Base-by-base conservation (phyloP, 2,113 vertebrate genomes). In the Garra rufa region DNA sequence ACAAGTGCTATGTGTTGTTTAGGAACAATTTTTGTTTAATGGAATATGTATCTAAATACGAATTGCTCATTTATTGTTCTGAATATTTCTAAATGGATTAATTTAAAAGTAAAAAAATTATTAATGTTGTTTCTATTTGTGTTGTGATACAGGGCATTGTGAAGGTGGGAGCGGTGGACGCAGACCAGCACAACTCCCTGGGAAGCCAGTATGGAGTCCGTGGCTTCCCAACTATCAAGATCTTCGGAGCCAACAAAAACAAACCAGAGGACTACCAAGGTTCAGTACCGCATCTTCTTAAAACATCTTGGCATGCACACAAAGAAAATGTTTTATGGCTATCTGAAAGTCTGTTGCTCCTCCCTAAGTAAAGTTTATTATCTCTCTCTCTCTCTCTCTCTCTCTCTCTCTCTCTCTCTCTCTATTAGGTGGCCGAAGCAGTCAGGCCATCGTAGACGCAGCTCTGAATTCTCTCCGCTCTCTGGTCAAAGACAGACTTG, bases 211-310 rank as follows among this genome's bases (percentile, higher is more conserved):
- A 97, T 85, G 96, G 95, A 4, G 95, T 99, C 79, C 94, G 93
- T 89, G 97, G 98, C 0, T 99, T 98, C 91, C 98, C 98, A 26
- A 99, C 97, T 81, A 99, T 99, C 93, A 99, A 99, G 92, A 89
- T 99, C 91, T 99, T 99, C 91, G 97, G 97, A 10, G 92, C 94
- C 78, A 98, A 99, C 88, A 99, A 99, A 93, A 95, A 98, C 90
- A 98, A 94, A 89, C 96, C 98, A 1, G 97, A 99, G 75, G 97
- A 98, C 48, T 99, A 97, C 90, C 97, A 99, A 92, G 98, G 98
- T 99, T 93, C 83, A 24, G 6, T 19, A 3, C 38, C 17, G 19
- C 7, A 19, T 30, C 30, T 85, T 61, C 14, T 46, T 38, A n/a
- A 65, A 46, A 46, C 3, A 2, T 70, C 34, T 74, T 44, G 38